phyloP scores from a whole-genome alignment of 2,797 vertebrate genomes.

The Cheirogaleus major region DNA sequence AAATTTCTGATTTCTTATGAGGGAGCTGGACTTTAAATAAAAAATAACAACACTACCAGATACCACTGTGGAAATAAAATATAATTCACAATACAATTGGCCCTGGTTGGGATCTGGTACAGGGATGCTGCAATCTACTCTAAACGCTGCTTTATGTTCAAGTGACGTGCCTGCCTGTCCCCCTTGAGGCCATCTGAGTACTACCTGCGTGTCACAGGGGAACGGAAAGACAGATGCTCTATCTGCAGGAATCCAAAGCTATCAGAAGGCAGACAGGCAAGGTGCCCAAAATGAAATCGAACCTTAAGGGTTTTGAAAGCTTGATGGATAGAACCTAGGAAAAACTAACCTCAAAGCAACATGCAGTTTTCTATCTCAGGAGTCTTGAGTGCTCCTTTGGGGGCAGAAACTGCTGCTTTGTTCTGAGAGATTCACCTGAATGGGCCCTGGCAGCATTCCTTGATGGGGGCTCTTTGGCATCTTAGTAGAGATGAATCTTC shows the following conservation, averaged over 20 bases:
- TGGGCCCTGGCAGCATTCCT: background rate
- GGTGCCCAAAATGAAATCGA: background rate
- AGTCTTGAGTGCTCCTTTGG: background rate
- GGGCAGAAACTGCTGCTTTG: background rate
- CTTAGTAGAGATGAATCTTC: background rate
- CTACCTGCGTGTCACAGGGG: no score
- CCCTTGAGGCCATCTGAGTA: background rate
- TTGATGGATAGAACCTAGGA: background rate
- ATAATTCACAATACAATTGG: background rate
- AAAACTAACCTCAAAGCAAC: background rate
- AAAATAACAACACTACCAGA: background rate
- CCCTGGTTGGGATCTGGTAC: background rate
- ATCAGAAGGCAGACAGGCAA: background rate
- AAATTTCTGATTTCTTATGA: background rate
- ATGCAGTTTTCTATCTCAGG: background rate
- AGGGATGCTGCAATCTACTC: background rate
- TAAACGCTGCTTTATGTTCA: background rate
- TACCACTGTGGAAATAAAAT: background rate
- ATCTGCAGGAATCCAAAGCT: background rate
- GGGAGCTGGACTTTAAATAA: constrained; percentile 11
- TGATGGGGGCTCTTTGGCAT: background rate
- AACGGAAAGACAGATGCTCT: background rate
- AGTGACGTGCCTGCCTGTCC: background rate
- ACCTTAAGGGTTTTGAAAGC: background rate
- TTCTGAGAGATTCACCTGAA: background rate